Base-by-base conservation (phyloP, 2,797 vertebrate species). In the Melanotaenia boesemani region DNA sequence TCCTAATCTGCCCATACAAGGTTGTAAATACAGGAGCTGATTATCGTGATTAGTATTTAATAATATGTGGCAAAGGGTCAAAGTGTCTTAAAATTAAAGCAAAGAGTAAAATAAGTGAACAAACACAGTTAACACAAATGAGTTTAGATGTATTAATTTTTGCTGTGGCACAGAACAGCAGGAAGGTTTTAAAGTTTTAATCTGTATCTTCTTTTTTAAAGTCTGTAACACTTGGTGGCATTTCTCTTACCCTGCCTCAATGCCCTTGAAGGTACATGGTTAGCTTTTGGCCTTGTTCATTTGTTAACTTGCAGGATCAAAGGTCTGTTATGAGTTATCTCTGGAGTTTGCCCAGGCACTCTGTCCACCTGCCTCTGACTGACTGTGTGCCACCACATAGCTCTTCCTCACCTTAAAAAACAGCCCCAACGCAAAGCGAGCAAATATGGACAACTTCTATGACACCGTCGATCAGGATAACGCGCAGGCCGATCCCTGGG, bases 241-340 rank as follows among this genome's bases (percentile, higher is more conserved):
- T 22, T 52, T 52, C 9, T 22, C 12, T 13, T 39, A 15, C 61
- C 24, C 18, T 26, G 44, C 39, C 28, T 60, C 9, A 2, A 4
- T 34, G 80, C 61, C 87, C 86, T 79, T 85, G 80, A 74, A 83
- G 72, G 64, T 16, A 0, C 64, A 5, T 63, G 55, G 48, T 34
- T 28, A 0, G 24, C 30, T 46, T 37, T 80, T 32, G 69, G 69
- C 68, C 67, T 82, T 34, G 63, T 70, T 84, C 73, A 88, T 72
- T 65, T 8, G 83, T 89, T 89, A 91, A 87, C 90, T 82, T 28
- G 30, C 32, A 26, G 79, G 93, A 80, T 84, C 93, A 93, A 94
- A 94, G 93, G 90, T 94, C 93, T 74, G 64, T 84, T 62, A 72
- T 79, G 78, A 85, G 83, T 87, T 80, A 86, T 79, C 81, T 56